Evolutionary conservation across 1,140 invertebrate species (phyloP), one percentile per base, ranked within the genome.

Genomic region (Trialeurodes vaporariorum): DNA sequence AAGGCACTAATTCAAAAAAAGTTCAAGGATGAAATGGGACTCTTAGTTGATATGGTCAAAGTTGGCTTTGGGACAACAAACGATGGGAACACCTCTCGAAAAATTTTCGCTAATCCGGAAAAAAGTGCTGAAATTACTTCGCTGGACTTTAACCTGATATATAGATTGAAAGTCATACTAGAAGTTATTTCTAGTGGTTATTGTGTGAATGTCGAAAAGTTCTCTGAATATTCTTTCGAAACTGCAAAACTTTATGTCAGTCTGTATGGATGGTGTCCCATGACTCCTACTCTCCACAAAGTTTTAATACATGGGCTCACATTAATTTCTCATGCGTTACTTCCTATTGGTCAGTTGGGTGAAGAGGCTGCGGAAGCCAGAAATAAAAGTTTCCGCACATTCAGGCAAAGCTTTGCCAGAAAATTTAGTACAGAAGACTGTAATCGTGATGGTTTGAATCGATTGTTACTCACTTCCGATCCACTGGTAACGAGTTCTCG

Each of bases 21-120:
- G 12, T 66, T 66, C 12, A 22, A 34, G 25, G 59, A 61, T 1
- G 49, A 71, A 67, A 49, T 70, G 59, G 49, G 68, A 11, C 61
- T 72, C 21, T 13, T 71, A 58, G 60, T 75, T 0, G 72, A 74
- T 69, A 34, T 65, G 58, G 66, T 65, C 1, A 74, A 72, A 68
- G 68, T 49, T 17, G 72, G 72, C 22, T 73, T 67, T 67, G 76
- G 76, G 27, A 72, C 70, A 21, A 74, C 74, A 2, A 79, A 79
- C 67, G 74, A 76, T 70, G 76, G 75, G 9, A 79, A 79, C 69
- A 77, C 75, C n/a, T 73, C 71, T 21, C 70, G 76, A 66, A 67
- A 71, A 66, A 76, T 78, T 73, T 78, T 77, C 63, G 49, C 67
- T 61, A 59, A 76, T 68, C 67, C 72, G n/a, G 64, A 70, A 60